These are phyloP conservation scores for Agrochola circellaris DNA, from an alignment of 2,888 invertebrate species.

Conservation along the genomic window DNA sequence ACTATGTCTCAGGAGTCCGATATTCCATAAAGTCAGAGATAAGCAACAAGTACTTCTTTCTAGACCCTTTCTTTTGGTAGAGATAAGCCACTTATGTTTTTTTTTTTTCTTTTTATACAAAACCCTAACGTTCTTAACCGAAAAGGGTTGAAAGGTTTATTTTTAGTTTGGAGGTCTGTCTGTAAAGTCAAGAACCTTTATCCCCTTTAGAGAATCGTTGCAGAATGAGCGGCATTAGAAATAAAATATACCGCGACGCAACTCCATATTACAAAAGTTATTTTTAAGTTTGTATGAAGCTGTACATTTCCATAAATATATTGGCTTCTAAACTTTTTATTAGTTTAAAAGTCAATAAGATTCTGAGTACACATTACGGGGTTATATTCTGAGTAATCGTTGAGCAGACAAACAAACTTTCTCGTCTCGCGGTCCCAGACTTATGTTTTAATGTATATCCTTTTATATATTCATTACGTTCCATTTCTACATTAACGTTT, in stretches of 20 bases:
- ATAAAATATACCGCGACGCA: slow-evolving; percentile 1
- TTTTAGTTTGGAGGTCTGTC: slow-evolving; percentile 42
- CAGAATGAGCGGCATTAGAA: background rate
- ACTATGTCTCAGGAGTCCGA: slow-evolving; percentile 44
- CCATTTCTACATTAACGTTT: slow-evolving; percentile 24
- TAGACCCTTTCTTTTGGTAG: slow-evolving; percentile 23
- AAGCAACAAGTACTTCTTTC: slow-evolving; percentile 58
- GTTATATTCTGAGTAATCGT: slow-evolving; percentile 16
- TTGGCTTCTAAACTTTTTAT: slow-evolving; percentile 35
- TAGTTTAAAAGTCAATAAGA: slow-evolving; percentile 27
- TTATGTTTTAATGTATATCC: slow-evolving; percentile 34
- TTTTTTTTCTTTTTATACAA: slow-evolving; percentile 23
- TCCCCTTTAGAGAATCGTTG: slow-evolving; percentile 10
- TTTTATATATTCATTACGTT: slow-evolving; percentile 19
- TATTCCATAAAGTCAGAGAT: slow-evolving; percentile 49
- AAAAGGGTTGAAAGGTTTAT: slow-evolving; percentile 48
- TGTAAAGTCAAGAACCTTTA: slow-evolving; percentile 8
- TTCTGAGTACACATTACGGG: background rate
- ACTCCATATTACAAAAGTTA: slow-evolving; percentile 26
- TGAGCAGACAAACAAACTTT: slow-evolving; percentile 43
- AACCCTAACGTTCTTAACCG: slow-evolving; percentile 1
- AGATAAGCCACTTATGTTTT: slow-evolving; percentile 36
- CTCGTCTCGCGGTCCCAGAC: slow-evolving; percentile 12
- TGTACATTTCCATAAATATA: slow-evolving; percentile 41
- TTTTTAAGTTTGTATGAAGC: slow-evolving; percentile 27